A percentile compares a stretch with the other conserved stretches of the same genome.
These are phyloP conservation scores for Belgica antarctica DNA, from an alignment of 2,888 invertebrate species.

Conservation along the genomic window DNA sequence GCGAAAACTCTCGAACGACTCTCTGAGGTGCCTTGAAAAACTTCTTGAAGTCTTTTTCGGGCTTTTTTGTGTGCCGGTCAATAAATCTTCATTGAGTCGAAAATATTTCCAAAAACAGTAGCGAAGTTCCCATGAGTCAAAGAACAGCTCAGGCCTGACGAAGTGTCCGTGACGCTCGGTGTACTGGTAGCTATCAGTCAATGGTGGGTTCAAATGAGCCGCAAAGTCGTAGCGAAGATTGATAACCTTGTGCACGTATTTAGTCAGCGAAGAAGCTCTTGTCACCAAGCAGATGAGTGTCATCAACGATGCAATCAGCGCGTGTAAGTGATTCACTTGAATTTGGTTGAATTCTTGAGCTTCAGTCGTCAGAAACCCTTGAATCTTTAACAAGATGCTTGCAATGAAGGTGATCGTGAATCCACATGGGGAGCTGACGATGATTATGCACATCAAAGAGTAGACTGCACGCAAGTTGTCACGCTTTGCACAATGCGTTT, in stretches of 20 bases:
- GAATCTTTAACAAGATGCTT: conserved; percentile 63
- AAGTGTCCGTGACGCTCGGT: conserved; percentile 60
- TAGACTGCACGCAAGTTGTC: conserved; percentile 60
- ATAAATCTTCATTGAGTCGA: conserved; percentile 2
- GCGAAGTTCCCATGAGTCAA: conserved; percentile 65
- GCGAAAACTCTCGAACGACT: no score
- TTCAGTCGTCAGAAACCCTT: conserved; percentile 58
- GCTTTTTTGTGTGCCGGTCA: no score
- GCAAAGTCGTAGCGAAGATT: conserved; percentile 61
- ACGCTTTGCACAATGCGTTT: conserved; percentile 55
- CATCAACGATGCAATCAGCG: conserved; percentile 61
- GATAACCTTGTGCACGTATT: conserved; percentile 61
- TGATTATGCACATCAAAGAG: conserved; percentile 58
- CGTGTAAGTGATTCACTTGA: conserved; percentile 59
- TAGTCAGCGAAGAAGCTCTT: conserved; percentile 59
- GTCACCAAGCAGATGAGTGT: conserved; percentile 65
- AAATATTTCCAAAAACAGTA: conserved; percentile 62
- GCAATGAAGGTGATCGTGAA: conserved; percentile 61
- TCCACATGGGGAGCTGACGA: conserved; percentile 63
- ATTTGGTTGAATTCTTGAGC: conserved; percentile 50
- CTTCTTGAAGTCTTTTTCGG: no score
- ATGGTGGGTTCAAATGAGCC: conserved; percentile 64
- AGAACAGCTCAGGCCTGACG: conserved; percentile 63
- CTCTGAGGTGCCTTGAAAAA: no score
- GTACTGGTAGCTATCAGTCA: conserved; percentile 58